Evolutionary conservation across 1,140 invertebrate species (phyloP), one percentile per base, ranked within the genome.

Genomic region (Pseudomyrmex concolor): DNA sequence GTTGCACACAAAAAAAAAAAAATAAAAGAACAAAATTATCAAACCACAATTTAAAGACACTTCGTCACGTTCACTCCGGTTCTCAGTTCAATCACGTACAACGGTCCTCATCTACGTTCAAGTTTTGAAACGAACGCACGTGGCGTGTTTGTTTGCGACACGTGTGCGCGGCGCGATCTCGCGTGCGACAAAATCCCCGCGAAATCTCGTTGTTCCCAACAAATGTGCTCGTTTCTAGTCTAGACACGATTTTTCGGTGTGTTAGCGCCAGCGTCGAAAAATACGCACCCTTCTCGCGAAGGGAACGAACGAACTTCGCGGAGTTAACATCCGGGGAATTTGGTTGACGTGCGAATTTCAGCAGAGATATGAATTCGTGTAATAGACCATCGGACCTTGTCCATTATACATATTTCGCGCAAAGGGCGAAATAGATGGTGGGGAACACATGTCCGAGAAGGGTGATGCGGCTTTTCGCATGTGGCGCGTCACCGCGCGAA

Each of bases 351-450:
- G 51, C 55, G 70, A 78, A 78, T 87, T 87, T 86, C 72, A 34
- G 34, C 34, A 7, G 59, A 7, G 72, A 64, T 34, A 83, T 84
- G 86, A 84, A 87, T 84, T 86, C 66, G 67, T 80, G 50, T 84
- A 68, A 84, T 70, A 73, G 81, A 78, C 67, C 85, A 62, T 25
- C 72, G 59, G 72, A 15, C 57, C 19, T 19, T 50, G 72, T 78
- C 60, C 45, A 54, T 48, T 74, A 34, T 34, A 85, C 78, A 68
- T 86, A 87, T 86, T 86, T 86, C 19, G 85, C 45, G 45, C 59
- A 22, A 22, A 60, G 72, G 45, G 57, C 25, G 55, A 13, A 34
- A 34, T n/a, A 57, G 22, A 17, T 13, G 13, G 76, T 48, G 84
- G 17, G 63, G 63, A 34, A 51, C 55, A 81, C 57, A 34, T 2